These are phyloP conservation scores for Chondrosia reniformis DNA, from an alignment of 37 sponge, comb jelly and placozoan species.

Conservation along the genomic window DNA sequence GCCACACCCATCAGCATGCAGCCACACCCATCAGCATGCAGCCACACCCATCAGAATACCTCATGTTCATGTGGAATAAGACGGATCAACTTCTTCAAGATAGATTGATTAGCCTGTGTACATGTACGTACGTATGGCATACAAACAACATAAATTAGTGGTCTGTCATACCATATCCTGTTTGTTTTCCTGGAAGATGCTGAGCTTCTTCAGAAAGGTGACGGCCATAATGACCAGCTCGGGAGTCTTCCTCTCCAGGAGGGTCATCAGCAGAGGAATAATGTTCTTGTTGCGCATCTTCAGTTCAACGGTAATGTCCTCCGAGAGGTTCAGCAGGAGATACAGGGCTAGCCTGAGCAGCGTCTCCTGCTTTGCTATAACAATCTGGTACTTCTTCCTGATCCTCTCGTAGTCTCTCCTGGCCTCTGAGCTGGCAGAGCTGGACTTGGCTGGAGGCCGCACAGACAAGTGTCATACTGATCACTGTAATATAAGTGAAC, in stretches of 20 bases:
- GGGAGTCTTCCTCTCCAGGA: constrained; percentile 75
- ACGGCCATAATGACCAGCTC: constrained; percentile 88
- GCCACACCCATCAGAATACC: constrained; percentile 15
- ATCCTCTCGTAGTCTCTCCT: constrained; percentile 78
- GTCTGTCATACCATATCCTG: constrained; percentile 73
- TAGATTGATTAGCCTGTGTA: constrained; percentile 30
- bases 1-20: background rate
- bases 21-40: background rate
- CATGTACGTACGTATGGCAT: background rate
- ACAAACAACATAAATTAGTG: background rate
- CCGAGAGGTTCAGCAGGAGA: constrained; percentile 83
- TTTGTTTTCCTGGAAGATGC: constrained; percentile 84
- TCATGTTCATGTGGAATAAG: constrained; percentile 77
- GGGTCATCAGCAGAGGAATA: constrained; percentile 36
- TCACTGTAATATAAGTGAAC: background rate
- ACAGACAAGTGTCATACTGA: background rate
- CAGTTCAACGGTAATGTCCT: constrained; percentile 80
- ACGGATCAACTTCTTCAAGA: constrained; percentile 58
- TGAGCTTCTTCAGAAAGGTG: constrained; percentile 91
- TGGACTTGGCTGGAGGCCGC: no score
- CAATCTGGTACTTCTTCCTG: constrained; percentile 61
- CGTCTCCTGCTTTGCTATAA: constrained; percentile 88
- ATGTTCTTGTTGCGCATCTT: constrained; percentile 91
- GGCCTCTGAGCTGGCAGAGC: no score
- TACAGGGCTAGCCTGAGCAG: constrained; percentile 86